Percentiles rank a stretch among this genome's conserved stretches.
phyloP scores from a whole-genome alignment of 2,888 invertebrate species.

The Diplolepis rosae region DNA sequence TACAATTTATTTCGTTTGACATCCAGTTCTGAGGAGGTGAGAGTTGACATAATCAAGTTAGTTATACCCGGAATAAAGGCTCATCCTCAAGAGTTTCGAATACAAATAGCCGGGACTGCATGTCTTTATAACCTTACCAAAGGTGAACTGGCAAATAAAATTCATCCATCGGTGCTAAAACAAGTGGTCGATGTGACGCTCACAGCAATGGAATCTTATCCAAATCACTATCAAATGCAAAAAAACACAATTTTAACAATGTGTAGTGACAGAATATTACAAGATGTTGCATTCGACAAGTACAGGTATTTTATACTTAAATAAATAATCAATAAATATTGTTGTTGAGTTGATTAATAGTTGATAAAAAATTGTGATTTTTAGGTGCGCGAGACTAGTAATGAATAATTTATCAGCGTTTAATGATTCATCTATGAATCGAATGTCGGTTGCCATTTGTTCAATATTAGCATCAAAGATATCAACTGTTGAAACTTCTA shows the following conservation, averaged over 20 bases:
- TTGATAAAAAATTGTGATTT: background rate
- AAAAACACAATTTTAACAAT: conserved; percentile 83
- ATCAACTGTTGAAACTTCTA: conserved; percentile 81
- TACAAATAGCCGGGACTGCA: conserved; percentile 85
- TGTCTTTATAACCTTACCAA: conserved; percentile 84
- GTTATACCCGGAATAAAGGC: conserved; percentile 75
- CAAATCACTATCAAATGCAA: conserved; percentile 81
- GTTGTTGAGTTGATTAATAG: background rate
- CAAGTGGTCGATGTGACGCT: conserved; percentile 80
- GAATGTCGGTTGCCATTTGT: conserved; percentile 88
- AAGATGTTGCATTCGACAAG: conserved; percentile 81
- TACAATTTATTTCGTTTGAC: conserved; percentile 79
- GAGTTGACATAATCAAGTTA: conserved; percentile 80
- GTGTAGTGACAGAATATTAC: conserved; percentile 85
- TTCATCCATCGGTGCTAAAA: conserved; percentile 79
- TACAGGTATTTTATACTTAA: conserved; percentile 67
- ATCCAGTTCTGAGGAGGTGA: conserved; percentile 74
- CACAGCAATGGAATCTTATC: conserved; percentile 81
- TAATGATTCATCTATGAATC: conserved; percentile 81
- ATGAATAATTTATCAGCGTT: conserved; percentile 82
- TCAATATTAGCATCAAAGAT: conserved; percentile 81
- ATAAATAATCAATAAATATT: background rate
- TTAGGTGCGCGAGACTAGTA: conserved; percentile 81
- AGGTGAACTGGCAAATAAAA: conserved; percentile 78
- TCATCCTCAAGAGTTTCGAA: conserved; percentile 77